Base-by-base conservation (phyloP, 2,113 vertebrate species). In the Acanthochromis polyacanthus region DNA sequence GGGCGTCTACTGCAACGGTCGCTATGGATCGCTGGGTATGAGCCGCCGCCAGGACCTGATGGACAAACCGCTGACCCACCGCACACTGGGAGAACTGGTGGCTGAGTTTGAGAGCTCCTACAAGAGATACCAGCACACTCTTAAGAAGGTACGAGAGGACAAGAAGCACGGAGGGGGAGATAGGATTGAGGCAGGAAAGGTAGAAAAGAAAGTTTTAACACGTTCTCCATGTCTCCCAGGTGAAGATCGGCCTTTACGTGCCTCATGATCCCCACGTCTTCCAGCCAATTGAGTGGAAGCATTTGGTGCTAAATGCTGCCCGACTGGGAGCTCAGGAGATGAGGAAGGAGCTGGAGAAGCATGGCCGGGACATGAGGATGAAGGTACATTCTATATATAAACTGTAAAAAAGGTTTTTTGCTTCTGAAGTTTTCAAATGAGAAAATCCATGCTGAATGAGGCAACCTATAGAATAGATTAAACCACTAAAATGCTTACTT, bases 21-120 rank as follows among this genome's bases (percentile, higher is more conserved):
- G 93, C 82, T 99, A 98, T 0, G 98, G 98, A 5, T 96, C 97
- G 0, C 91, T 99, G 87, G 98, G 98, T 75, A 98, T 99, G 97
- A 99, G 98, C 94, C 95, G 97, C 5, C 95, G 98, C 63, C 94
- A 95, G 0, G 98, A 99, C 83, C 95, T 99, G 75, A 99, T 99
- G 98, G 97, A 99, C 94, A 98, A 98, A 85, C 95, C 97, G 0
- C 87, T 98, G 65, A 94, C 86, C 22, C 97, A 96, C 93, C 95
- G 97, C 76, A 98, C 97, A 46, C 95, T 99, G 79, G 97, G 97
- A 0, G 97, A 99, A 78, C 96, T 99, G 88, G 95, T 99, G 92
- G 96, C 97, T 25, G 97, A 99, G 67, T 99, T 99, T 14, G 97
- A 99, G 92, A 96, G 96, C 82, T 99, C 97, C 46, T 99, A 99